Conservation (phyloP, 2,888 invertebrate species). For the Cosmia trapezina region DNA sequence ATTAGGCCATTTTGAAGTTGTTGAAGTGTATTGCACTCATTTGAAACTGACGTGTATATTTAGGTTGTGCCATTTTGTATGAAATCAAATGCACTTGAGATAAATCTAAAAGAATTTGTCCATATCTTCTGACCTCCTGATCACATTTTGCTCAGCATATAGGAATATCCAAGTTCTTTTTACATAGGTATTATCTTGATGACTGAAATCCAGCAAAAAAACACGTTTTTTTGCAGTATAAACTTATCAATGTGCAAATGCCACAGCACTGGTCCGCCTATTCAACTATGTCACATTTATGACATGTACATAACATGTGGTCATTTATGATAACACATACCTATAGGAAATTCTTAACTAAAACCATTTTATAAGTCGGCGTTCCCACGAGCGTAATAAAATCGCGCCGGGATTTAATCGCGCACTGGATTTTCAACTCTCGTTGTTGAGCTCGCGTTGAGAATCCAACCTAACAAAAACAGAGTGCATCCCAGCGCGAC, state of each 20-base stretch:
- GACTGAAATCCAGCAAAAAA: neutral
- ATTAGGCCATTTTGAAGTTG: constrained; percentile 59
- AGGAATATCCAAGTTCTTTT: neutral
- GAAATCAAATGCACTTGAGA: neutral
- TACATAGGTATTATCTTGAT: constrained; percentile 10
- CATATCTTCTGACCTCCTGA: neutral
- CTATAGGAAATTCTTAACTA: constrained; percentile 15
- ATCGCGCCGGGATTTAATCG: too few relatives aligned
- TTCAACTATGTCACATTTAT: constrained; percentile 16
- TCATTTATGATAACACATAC: neutral
- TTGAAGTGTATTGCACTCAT: constrained; percentile 40
- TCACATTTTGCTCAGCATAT: neutral
- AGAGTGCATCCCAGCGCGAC: too few relatives aligned
- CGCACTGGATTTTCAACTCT: too few relatives aligned
- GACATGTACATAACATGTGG: constrained; percentile 10
- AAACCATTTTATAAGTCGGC: too few relatives aligned
- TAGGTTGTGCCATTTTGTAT: constrained; percentile 1
- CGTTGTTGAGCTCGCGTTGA: too few relatives aligned
- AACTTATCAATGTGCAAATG: constrained; percentile 28
- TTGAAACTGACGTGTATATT: constrained; percentile 23
- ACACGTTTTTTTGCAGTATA: constrained; percentile 5
- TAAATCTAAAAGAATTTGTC: neutral
- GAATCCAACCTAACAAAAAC: too few relatives aligned
- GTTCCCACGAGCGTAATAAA: too few relatives aligned
- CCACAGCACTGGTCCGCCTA: constrained; percentile 3